Percentiles rank a stretch among this genome's conserved stretches.
phyloP scores from a whole-genome alignment of 64 coral and sea anemone genomes.

The Hydrozoanthus tunicans region DNA sequence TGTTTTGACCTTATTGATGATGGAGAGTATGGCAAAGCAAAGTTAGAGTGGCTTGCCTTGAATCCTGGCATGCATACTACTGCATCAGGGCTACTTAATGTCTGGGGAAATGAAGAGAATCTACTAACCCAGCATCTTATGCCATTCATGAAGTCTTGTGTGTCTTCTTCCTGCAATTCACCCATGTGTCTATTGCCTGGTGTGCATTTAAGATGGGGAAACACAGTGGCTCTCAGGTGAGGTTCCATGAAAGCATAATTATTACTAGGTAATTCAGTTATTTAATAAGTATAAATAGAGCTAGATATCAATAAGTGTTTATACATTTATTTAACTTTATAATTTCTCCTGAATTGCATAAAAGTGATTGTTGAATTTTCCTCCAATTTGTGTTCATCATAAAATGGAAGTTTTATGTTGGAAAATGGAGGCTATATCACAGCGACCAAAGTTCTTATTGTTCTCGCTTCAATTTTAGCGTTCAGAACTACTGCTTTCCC shows the following conservation, averaged over 20 bases:
- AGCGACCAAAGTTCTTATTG: neutral
- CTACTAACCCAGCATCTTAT: slow-evolving; percentile 12
- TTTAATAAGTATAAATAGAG: neutral
- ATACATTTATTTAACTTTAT: neutral
- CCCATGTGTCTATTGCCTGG: slow-evolving; percentile 2
- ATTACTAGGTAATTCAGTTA: neutral
- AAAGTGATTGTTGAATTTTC: neutral
- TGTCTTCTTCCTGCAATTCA: slow-evolving; percentile 15
- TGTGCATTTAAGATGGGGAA: slow-evolving; percentile 8
- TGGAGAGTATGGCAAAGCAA: neutral
- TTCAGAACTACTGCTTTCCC: neutral
- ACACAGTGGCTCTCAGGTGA: slow-evolving; percentile 15
- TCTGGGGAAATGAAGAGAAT: slow-evolving; percentile 5
- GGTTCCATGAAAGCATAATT: neutral
- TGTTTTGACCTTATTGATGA: slow-evolving; percentile 2
- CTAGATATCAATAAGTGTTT: neutral
- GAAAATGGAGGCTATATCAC: neutral
- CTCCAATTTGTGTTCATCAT: neutral
- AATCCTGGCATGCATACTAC: neutral
- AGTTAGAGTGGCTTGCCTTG: slow-evolving; percentile 10
- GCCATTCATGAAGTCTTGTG: neutral
- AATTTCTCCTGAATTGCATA: neutral
- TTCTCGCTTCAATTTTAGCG: neutral
- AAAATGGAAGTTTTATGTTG: neutral
- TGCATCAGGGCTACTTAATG: neutral